A percentile compares a stretch with the other conserved stretches of the same genome.
Evolutionary conservation across 2,113 vertebrate species (phyloP).

Genomic region (Pelecanus crispus): DNA sequence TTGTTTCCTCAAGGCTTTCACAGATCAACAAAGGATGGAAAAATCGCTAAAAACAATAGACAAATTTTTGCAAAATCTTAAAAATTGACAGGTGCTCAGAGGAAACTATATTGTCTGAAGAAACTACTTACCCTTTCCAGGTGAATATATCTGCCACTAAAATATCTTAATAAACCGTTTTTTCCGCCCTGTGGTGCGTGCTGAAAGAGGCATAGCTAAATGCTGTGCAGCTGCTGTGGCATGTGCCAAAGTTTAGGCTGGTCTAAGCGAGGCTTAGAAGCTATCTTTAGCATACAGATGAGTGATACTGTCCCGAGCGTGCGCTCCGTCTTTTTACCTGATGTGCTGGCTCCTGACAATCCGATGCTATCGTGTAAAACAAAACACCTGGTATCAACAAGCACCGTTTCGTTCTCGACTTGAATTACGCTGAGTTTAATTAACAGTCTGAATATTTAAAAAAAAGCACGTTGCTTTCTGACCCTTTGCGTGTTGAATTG

Average conservation of each 20-base stretch:
- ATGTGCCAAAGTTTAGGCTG: background rate
- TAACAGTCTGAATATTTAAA: background rate
- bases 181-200: background rate
- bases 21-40: background rate
- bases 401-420: background rate
- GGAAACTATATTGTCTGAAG: background rate
- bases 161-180: background rate
- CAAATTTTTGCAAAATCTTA: background rate
- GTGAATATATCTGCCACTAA: background rate
- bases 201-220: background rate
- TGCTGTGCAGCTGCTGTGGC: background rate
- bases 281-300: conserved; percentile 13
- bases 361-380: background rate
- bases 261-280: background rate
- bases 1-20: background rate
- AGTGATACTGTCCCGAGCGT: background rate
- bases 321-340: background rate
- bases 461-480: background rate
- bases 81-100: background rate
- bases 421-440: background rate
- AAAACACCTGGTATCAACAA: background rate
- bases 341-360: background rate
- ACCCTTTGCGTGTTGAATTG: background rate
- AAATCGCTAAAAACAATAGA: background rate
- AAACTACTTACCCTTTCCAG: background rate